Evolutionary conservation across 2,113 vertebrate species (phyloP), one percentile per base, ranked within the genome.

Genomic region (Thryonomys swinderianus): DNA sequence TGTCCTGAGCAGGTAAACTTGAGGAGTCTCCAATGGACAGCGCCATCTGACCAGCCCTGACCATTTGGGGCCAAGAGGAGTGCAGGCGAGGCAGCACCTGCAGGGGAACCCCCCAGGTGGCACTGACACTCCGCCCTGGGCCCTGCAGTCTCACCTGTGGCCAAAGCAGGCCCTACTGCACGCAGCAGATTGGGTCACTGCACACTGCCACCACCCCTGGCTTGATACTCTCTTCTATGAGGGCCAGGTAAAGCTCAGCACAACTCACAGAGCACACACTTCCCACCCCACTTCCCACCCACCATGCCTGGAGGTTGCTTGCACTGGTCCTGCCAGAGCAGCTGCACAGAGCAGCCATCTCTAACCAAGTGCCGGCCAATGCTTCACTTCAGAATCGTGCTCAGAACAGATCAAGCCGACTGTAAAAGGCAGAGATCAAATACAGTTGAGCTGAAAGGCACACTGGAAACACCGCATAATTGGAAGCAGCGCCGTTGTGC

Each of bases 221-320:
- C 53, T 80, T 87, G 42, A 87, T 74, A 92, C 82, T 53, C 86
- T 89, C 82, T 76, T 95, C 92, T 97, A 96, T 62, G 78, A 96
- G 94, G 79, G 84, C 93, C 97, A 98, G 97, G 97, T 97, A 97
- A 96, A 97, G 97, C 90, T 97, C 79, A 83, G 81, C 3, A 93
- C 91, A 95, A 92, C 80, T 94, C 82, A 79, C 82, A 71, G 86
- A 57, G 74, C 76, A 42, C 61, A 76, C 87, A 85, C 79, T 85
- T 96, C 88, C 84, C 97, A 96, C 92, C 88, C 84, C 87, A 85
- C 79, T 85, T 96, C 88, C 84, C 97, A 96, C 92, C 88, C 84
- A 97, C 67, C 16, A 0, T 42, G 86, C 82, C 81, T 5, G 30
- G 97, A 93, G 82, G 95, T 95, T 53, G 45, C 74, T 89, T 80